phyloP scores from a whole-genome alignment of 2,888 invertebrate genomes.

The Drosophila barbarae region DNA sequence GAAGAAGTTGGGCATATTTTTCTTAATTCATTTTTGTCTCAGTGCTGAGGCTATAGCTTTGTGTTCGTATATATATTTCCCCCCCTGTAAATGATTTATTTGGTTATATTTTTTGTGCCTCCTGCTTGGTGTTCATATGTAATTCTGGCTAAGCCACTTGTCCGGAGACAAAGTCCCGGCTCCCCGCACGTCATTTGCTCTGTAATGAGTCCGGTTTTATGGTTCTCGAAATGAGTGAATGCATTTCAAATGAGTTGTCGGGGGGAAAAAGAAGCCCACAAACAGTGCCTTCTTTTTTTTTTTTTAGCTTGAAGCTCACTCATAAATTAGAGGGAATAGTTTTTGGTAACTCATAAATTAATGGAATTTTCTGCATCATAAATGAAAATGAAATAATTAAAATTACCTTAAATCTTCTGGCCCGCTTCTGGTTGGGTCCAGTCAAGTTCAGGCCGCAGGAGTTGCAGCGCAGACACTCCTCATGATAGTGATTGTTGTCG shows the following conservation, averaged over 20 bases:
- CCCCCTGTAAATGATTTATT: constrained; percentile 28
- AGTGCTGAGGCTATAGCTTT: not conserved
- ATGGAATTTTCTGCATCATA: not conserved
- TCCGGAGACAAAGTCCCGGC: not conserved
- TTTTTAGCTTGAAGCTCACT: not conserved
- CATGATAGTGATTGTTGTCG: constrained; percentile 97
- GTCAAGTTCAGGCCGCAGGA: constrained; percentile 96
- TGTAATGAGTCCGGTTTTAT: constrained; percentile 56
- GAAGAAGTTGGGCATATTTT: not conserved
- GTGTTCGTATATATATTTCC: not conserved
- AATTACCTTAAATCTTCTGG: constrained; percentile 83
- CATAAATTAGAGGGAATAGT: not conserved
- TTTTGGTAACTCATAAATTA: not conserved
- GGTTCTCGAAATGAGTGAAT: constrained; percentile 55
- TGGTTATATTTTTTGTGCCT: not conserved
- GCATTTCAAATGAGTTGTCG: constrained; percentile 56
- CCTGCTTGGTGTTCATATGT: constrained; percentile 2
- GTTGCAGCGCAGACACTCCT: constrained; percentile 98
- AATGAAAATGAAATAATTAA: not conserved
- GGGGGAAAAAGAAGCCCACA: not conserved
- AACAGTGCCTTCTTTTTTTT: not conserved
- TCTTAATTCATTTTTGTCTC: not conserved
- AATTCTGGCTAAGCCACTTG: constrained; percentile 26
- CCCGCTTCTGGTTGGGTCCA: constrained; percentile 90
- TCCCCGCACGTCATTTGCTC: constrained; percentile 39